phyloP scores from a whole-genome alignment of 2,888 invertebrate species.

The Lutraria lutraria region DNA sequence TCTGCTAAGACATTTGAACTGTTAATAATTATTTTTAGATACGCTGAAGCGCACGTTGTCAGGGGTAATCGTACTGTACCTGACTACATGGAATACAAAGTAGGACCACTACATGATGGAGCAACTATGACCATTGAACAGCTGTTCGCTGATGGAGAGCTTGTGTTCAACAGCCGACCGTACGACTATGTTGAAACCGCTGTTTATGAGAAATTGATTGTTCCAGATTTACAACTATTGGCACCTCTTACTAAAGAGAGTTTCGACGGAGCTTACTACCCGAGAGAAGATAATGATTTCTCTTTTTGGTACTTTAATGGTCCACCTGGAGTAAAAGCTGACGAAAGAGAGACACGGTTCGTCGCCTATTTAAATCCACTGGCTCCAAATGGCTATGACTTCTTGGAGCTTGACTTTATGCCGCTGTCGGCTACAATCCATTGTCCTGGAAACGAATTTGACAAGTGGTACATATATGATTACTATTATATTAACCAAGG shows the following conservation, averaged over 20 bases:
- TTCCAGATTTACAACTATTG: slow-evolving; percentile 55
- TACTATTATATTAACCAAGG: slow-evolving; percentile 76
- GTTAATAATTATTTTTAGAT: slow-evolving; percentile 28
- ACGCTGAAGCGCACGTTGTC: slow-evolving; percentile 64
- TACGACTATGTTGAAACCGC: slow-evolving; percentile 69
- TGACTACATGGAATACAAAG: slow-evolving; percentile 70
- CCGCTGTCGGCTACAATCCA: slow-evolving; percentile 72
- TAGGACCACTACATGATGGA: slow-evolving; percentile 60
- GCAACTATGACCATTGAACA: slow-evolving; percentile 44
- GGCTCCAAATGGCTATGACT: slow-evolving; percentile 61
- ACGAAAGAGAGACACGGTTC: slow-evolving; percentile 64
- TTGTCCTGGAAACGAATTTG: slow-evolving; percentile 70
- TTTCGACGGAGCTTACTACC: slow-evolving; percentile 67
- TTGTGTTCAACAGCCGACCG: slow-evolving; percentile 67
- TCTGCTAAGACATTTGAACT: background rate
- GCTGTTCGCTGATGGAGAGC: slow-evolving; percentile 60
- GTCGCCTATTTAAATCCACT: slow-evolving; percentile 56
- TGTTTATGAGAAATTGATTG: slow-evolving; percentile 53
- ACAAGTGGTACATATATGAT: slow-evolving; percentile 69
- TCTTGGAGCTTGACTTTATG: slow-evolving; percentile 66
- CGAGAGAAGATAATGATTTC: slow-evolving; percentile 41
- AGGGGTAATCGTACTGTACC: slow-evolving; percentile 60
- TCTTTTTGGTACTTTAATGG: slow-evolving; percentile 64
- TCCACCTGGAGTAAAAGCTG: slow-evolving; percentile 63
- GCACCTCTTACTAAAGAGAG: slow-evolving; percentile 62